Evolutionary conservation across 2,113 vertebrate species (phyloP), one percentile per base, ranked within the genome.

Genomic region (Brachyistius frenatus): DNA sequence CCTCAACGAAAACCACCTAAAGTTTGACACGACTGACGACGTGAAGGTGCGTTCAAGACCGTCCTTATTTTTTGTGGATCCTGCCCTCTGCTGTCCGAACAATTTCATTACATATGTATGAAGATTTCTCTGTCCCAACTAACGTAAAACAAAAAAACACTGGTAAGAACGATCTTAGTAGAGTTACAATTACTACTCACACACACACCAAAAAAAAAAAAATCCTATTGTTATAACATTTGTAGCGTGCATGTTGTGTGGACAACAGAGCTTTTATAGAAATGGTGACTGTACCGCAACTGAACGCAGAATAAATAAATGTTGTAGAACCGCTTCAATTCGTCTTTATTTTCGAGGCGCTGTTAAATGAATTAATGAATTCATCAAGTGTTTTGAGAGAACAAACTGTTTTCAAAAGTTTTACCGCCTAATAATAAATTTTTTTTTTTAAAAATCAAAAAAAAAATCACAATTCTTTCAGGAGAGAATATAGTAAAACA

Each of bases 71-170:
- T 66, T 67, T 77, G 85, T 62, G 9, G 1, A 73, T 61, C 11
- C 62, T 86, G 80, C 88, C 90, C 86, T 74, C 91, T 91, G 67
- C 83, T 83, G 91, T 60, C 73, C 52, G 66, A 53, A 64, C 39
- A 53, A 0, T 32, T 6, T 35, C 33, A 86, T 76, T 81, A 73
- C 87, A 81, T 16, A 41, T 37, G 3, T 5, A 57, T 13, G 30
- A 8, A 53, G 6, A 15, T 32, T 15, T 7, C 6, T 9, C 14
- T 56, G 7, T 46, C 11, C 11, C 11, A 23, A 23, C 23, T 41
- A 39, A 39, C 1, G 63, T 37, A 7, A 23, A 5, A 46, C 16
- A 11, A 14, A 11, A 35, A 4, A 41, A 41, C 9, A 41, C 39
- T 2, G 6, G 9, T 5, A 41, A 52, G 44, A 11, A 66, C 2